phyloP scores from a whole-genome alignment of 2,113 vertebrate species.

The Eidolon helvum region DNA sequence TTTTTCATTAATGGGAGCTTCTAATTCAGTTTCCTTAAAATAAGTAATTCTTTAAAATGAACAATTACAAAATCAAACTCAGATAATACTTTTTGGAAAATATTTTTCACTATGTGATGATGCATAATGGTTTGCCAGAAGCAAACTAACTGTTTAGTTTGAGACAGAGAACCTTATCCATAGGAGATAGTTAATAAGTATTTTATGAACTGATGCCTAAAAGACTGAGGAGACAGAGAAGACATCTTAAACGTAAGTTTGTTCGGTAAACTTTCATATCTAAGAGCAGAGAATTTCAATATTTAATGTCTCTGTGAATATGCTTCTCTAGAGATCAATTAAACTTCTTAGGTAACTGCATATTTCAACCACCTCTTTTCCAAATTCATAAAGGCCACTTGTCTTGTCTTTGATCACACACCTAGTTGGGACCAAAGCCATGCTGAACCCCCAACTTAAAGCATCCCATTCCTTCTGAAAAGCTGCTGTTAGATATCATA shows the following conservation, averaged over 20 bases:
- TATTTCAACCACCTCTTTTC: background rate
- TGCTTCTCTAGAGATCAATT: background rate
- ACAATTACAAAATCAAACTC: background rate
- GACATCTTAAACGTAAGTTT: background rate
- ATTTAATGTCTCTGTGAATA: background rate
- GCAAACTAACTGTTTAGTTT: background rate
- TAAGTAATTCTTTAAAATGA: background rate
- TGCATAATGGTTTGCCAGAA: background rate
- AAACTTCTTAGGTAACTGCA: background rate
- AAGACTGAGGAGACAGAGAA: background rate
- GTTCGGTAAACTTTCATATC: background rate
- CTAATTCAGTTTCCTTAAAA: background rate
- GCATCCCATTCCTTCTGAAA: background rate
- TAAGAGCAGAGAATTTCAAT: background rate
- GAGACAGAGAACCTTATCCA: background rate
- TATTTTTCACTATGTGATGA: background rate
- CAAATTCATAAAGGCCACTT: background rate
- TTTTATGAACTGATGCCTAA: background rate
- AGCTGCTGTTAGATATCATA: background rate
- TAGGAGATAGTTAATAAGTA: background rate
- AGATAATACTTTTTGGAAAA: conserved; percentile 6
- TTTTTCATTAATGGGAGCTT: background rate
- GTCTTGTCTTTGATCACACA: background rate
- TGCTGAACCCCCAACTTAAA: no score
- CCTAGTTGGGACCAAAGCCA: background rate